A percentile compares a stretch with the other conserved stretches of the same genome.
These are phyloP conservation scores for Pygocentrus nattereri DNA, from an alignment of 2,797 vertebrate genomes.

Conservation along the genomic window DNA sequence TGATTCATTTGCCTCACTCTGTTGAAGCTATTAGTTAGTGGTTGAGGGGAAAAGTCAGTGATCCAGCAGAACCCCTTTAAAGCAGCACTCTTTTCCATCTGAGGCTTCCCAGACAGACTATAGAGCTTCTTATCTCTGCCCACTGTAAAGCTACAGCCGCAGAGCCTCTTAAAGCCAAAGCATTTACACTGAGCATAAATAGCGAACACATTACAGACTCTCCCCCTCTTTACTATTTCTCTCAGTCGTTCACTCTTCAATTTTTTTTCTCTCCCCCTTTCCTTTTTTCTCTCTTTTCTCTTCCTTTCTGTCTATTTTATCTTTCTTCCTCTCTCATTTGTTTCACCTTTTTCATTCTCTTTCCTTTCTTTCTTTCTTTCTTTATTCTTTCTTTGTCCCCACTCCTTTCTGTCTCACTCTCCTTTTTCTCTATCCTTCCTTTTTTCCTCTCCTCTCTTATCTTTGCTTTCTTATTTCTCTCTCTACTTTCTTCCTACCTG, in stretches of 20 bases:
- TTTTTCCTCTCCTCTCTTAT: neutral
- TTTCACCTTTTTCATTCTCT: neutral
- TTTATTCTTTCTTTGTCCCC: neutral
- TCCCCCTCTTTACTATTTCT: neutral
- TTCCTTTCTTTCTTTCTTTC: neutral
- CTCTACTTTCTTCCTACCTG: constrained; percentile 31
- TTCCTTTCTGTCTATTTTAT: neutral
- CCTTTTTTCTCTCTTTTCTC: no score
- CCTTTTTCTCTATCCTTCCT: neutral
- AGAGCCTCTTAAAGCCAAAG: constrained; percentile 31
- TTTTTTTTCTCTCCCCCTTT: neutral
- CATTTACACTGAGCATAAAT: constrained; percentile 36
- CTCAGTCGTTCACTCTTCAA: neutral
- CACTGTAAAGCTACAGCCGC: constrained; percentile 27
- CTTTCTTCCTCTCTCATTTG: constrained; percentile 19
- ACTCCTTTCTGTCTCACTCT: neutral
- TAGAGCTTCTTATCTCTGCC: constrained; percentile 46
- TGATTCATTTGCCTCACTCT: constrained; percentile 48
- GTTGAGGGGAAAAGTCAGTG: constrained; percentile 29
- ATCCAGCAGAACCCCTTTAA: constrained; percentile 41
- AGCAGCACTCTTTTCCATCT: constrained; percentile 19
- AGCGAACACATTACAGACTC: neutral
- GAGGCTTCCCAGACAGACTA: constrained; percentile 45
- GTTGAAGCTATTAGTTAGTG: constrained; percentile 31
- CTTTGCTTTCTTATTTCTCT: neutral